phyloP scores from a whole-genome alignment of 2,113 vertebrate genomes.

The Etheostoma cragini region DNA sequence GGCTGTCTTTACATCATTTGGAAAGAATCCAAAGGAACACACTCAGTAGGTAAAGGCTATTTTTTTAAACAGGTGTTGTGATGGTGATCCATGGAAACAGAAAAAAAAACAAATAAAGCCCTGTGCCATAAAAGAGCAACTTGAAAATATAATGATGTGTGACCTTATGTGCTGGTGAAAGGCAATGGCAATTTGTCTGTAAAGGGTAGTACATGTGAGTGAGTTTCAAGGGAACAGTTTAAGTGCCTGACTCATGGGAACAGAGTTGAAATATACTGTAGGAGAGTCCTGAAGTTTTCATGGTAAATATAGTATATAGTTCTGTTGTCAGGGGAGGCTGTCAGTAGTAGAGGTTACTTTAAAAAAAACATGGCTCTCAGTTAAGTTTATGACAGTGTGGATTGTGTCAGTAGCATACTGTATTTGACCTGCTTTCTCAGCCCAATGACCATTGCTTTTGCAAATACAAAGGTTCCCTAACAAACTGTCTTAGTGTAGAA shows the following conservation, averaged over 20 bases:
- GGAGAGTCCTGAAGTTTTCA: conserved; percentile 27
- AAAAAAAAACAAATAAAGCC: conserved; percentile 53
- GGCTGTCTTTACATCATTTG: conserved; percentile 66
- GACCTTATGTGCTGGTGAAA: conserved; percentile 43
- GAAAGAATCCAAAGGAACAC: conserved; percentile 71
- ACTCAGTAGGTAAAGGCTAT: conserved; percentile 30
- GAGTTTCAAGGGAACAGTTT: conserved; percentile 2
- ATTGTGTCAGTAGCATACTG: conserved; percentile 58
- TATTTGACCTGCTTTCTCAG: conserved; percentile 61
- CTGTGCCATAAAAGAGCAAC: not conserved
- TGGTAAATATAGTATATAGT: conserved; percentile 42
- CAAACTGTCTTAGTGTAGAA: not conserved
- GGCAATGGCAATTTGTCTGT: conserved; percentile 19
- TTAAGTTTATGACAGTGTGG: conserved; percentile 33
- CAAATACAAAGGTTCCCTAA: conserved; percentile 14
- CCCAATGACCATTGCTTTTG: conserved; percentile 5
- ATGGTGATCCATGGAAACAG: conserved; percentile 52
- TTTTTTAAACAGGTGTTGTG: conserved; percentile 50
- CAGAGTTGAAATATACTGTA: not conserved
- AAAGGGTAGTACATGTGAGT: not conserved
- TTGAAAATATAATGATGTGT: conserved; percentile 51
- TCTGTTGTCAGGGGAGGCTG: conserved; percentile 41
- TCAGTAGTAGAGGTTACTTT: conserved; percentile 46
- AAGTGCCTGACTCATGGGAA: conserved; percentile 19
- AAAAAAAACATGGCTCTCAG: conserved; percentile 41